phyloP scores from a whole-genome alignment of 1,140 invertebrate genomes.

The Philotrypesis tridentata region DNA sequence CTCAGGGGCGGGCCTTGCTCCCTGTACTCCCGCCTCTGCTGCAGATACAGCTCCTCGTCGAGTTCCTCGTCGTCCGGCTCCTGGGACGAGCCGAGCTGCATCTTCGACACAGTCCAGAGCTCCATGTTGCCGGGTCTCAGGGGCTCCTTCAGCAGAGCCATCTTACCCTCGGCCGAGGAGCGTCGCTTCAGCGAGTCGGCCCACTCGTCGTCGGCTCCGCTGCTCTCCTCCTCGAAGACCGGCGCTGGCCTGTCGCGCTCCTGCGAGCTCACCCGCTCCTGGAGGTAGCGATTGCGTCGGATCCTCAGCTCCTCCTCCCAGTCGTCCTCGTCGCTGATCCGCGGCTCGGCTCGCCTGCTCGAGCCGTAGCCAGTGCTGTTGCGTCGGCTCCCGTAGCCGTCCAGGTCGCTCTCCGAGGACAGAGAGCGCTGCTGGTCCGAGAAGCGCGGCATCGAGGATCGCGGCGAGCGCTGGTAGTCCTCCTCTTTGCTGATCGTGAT shows the following conservation, averaged over 20 bases:
- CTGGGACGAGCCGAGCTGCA: conserved; percentile 65
- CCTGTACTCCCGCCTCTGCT: conserved; percentile 55
- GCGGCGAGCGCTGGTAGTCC: conserved; percentile 54
- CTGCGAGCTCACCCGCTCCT: conserved; percentile 52
- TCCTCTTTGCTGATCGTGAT: conserved; percentile 51
- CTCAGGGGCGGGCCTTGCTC: conserved; percentile 54
- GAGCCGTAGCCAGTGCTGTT: conserved; percentile 8
- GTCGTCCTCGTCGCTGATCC: conserved; percentile 68
- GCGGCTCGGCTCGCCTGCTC: conserved; percentile 52
- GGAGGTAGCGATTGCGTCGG: conserved; percentile 58
- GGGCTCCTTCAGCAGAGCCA: conserved; percentile 67
- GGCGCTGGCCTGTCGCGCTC: conserved; percentile 46
- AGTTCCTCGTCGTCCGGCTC: conserved; percentile 68
- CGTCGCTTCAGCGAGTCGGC: conserved; percentile 60
- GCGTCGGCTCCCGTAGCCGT: conserved; percentile 29
- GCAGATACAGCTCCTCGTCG: conserved; percentile 58
- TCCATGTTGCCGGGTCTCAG: conserved; percentile 64
- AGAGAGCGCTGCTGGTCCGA: conserved; percentile 52
- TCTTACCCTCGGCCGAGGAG: conserved; percentile 70
- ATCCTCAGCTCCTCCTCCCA: conserved; percentile 68
- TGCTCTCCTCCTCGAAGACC: conserved; percentile 27
- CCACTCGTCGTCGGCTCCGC: conserved; percentile 57
- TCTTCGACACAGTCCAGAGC: conserved; percentile 68
- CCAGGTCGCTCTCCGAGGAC: conserved; percentile 67
- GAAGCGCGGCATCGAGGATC: conserved; percentile 50